Conservation (phyloP, 1,140 invertebrate genomes). For the Pseudachorutes palmiensis region DNA sequence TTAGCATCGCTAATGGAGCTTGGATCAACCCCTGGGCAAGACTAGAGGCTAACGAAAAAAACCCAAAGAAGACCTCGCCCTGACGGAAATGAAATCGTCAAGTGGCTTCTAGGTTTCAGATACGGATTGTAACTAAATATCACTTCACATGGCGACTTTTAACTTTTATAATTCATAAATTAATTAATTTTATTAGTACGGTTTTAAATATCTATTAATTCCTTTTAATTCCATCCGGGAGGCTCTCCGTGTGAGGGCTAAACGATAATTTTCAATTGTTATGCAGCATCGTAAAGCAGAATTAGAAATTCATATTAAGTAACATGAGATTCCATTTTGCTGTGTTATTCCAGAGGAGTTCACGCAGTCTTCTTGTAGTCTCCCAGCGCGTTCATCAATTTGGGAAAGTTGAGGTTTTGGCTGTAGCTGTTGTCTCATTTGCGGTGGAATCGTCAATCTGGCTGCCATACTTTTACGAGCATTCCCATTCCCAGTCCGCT, state of each 20-base stretch:
- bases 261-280: too few species aligned
- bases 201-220: too few species aligned
- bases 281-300: too few species aligned
- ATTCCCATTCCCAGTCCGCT: background rate
- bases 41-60: background rate
- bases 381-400: background rate
- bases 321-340: too few species aligned
- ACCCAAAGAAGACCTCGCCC: background rate
- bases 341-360: too few species aligned
- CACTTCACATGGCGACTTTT: background rate
- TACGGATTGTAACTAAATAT: background rate
- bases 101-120: background rate
- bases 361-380: too few species aligned
- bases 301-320: too few species aligned
- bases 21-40: conserved; percentile 25
- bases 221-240: too few species aligned
- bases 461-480: background rate
- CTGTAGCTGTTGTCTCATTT: background rate
- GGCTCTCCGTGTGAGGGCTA: too few species aligned
- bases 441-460: background rate
- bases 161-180: background rate
- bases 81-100: background rate
- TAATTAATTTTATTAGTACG: too few species aligned
- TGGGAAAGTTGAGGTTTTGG: background rate
- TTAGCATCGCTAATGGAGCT: conserved; percentile 47